Base-by-base conservation (phyloP, 2,113 vertebrate species). In the Polypterus senegalus region DNA sequence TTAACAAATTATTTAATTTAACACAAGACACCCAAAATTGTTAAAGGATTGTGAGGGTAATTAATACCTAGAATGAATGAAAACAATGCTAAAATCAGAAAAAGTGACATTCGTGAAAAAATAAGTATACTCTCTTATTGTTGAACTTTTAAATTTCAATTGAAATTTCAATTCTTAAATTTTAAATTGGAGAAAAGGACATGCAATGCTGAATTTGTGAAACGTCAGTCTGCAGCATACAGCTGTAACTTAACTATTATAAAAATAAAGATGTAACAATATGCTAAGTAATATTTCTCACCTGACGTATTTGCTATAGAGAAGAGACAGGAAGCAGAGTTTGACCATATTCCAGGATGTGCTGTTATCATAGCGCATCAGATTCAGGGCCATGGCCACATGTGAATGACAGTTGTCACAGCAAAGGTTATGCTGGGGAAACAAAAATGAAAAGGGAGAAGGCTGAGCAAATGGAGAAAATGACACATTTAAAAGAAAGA, bases 381-480 rank as follows among this genome's bases (percentile, higher is more conserved):
- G 73, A 73, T 99, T 99, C 70, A 99, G 89, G 60, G 95, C 94
- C 88, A 97, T 78, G 6, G 94, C 94, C 11, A 99, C 96, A 0
- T 99, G 94, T 5, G 95, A 99, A 76, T 99, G 95, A 74, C 96
- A 99, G 79, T 98, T 99, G 76, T 99, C 95, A 64, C 93, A 92
- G 82, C 94, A 98, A 55, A 99, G 85, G 68, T 93, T 97, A 80
- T 99, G 96, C 96, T 98, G 65, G 61, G 61, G 61, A 63, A 76
- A 8, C n/a, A n/a, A 65, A 2, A 70, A 44, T 65, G 54, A 60
- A 0, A 45, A 4, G 49, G 5, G 53, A n/a, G 48, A 7, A 27
- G 27, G 4, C 51, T 52, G 51, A 3, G 7, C 51, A 52, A 52
- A 27, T 27, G 27, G 27, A 27, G 27, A 27, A 27, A 27, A 27